Evolutionary conservation across 2,113 vertebrate genomes (phyloP), one percentile per base, ranked within the genome.

Genomic region (Psilopogon haemacephalus): DNA sequence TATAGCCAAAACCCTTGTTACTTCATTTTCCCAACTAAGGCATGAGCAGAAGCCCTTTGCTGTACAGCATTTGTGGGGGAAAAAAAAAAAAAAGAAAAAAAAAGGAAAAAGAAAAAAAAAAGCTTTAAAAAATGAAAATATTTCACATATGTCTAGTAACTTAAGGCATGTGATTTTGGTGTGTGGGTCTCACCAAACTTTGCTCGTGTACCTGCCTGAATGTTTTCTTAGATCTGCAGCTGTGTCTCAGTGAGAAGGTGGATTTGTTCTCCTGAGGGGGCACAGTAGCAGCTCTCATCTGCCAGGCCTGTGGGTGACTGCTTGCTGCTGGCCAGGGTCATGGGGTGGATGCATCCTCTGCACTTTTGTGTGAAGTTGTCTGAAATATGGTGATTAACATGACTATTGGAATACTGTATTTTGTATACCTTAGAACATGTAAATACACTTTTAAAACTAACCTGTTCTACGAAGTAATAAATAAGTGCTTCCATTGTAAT

Each of bases 401-500:
- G 79, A 88, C 91, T 95, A 95, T 97, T 97, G 93, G 81, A 95
- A 96, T 96, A 97, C 86, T 96, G 94, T 96, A 96, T 97, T 97
- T 97, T 96, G 95, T 97, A 96, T 95, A 89, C 96, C 91, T 91
- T 93, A 93, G 86, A 91, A 93, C 27, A 62, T 97, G 96, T 97
- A 97, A 95, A 97, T 97, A 96, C 92, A 97, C 92, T 97, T 97
- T 94, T 88, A 91, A 97, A 96, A 96, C 87, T 91, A 95, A 95
- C 95, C 87, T 96, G 95, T 97, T 93, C 90, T 91, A 92, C 95
- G 92, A 96, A 95, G 92, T 97, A 96, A 96, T 91, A 97, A 95
- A 94, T 95, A 97, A 96, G 95, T 95, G 95, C 95, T 97, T 97
- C 95, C 94, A 96, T 91, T 97, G 93, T 95, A 96, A 95, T 88